Base-by-base conservation (phyloP, 2,113 vertebrate genomes). In the Xyrauchen texanus region DNA sequence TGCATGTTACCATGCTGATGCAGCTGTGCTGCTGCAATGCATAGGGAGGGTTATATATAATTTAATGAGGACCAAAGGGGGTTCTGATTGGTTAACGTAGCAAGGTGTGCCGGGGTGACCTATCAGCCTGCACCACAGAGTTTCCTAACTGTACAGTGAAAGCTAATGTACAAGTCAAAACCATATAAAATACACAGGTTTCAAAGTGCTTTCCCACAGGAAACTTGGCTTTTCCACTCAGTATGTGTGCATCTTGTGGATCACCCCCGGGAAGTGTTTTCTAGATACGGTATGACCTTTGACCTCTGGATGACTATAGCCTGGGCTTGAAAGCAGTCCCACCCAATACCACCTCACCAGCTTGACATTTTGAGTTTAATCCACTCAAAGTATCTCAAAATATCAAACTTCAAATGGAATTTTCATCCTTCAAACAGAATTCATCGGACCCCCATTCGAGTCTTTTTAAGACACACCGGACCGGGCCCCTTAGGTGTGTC, bases 351-450 rank as follows among this genome's bases (percentile, higher is more conserved):
- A 51, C 46, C 66, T 78, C 70, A 84, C 81, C 79, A 77, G 66
- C 79, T 79, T 82, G 81, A 74, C 81, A 86, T 77, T 83, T 81
- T 63, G 60, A 69, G 85, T 80, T 81, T 85, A 86, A 87, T 87
- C 85, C 80, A 82, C 86, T 88, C 83, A 86, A 82, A 79, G 81
- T 77, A 47, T 69, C 81, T 82, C 79, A 86, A 83, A 83, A 84
- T 85, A 87, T 81, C 85, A 91, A 85, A 88, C 69, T 79, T 34
- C 21, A 34, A 34, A 34, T 34, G 21, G 21, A 34, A 34, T 34
- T 34, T 1, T 34, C 21, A 34, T 66, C 68, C 86, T 81, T 85
- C 85, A 88, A 87, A 90, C 82, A 66, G 81, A 85, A 84, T 86
- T 74, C 76, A 77, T 87, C 85, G 74, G 44, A 84, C 78, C 88